Percentiles rank a stretch among this genome's conserved stretches.
Conservation (phyloP, 2,888 invertebrate genomes). For the Lycia hirtaria region DNA sequence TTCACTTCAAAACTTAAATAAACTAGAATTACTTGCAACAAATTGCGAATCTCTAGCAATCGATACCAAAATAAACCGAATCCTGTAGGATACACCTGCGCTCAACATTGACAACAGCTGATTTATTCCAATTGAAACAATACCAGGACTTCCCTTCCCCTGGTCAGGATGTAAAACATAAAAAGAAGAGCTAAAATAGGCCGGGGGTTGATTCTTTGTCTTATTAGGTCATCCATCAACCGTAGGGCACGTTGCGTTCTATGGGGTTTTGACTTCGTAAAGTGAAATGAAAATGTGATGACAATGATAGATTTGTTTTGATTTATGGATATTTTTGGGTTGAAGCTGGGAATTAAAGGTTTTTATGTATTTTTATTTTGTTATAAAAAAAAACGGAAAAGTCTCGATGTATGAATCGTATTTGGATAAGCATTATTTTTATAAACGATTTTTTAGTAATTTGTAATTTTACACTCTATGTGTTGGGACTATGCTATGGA, state of each 20-base stretch:
- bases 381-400: too few relatives aligned
- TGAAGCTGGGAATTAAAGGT: not conserved
- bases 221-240: slow-evolving; percentile 64
- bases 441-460: too few relatives aligned
- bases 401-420: too few relatives aligned
- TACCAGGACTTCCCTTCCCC: slow-evolving; percentile 47
- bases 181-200: slow-evolving; percentile 52
- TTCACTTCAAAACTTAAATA: not conserved
- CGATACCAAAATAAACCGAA: slow-evolving; percentile 18
- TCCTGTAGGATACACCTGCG: slow-evolving; percentile 39
- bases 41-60: slow-evolving; percentile 21
- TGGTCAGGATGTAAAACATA: slow-evolving; percentile 51
- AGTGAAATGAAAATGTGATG: slow-evolving; percentile 24
- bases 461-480: too few relatives aligned
- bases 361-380: not conserved
- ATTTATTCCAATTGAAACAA: slow-evolving; percentile 74
- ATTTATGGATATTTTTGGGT: not conserved
- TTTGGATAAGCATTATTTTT: too few relatives aligned
- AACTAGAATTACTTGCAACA: not conserved
- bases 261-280: slow-evolving; percentile 35
- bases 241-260: slow-evolving; percentile 30
- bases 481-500: too few relatives aligned
- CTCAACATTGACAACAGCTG: slow-evolving; percentile 68
- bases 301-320: slow-evolving; percentile 23
- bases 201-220: slow-evolving; percentile 56